Base-by-base conservation (phyloP, 2,113 vertebrate species). In the Phylloscopus trochiloides region DNA sequence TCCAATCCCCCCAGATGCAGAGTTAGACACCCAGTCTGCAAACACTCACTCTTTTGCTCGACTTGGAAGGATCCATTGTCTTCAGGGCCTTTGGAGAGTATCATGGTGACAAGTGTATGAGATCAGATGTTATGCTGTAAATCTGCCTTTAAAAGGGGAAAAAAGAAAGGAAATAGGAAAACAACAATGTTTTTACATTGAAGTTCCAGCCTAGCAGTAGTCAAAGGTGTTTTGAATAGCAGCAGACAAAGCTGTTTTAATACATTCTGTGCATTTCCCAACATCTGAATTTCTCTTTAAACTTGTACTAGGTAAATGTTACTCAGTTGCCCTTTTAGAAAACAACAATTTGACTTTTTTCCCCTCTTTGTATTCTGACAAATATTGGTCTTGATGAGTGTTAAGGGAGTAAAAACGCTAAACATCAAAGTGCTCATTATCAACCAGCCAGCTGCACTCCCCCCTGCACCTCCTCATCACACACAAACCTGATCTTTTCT, bases 401-500 rank as follows among this genome's bases (percentile, higher is more conserved):
- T 87, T 92, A 96, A 96, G 95, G 94, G 95, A 96, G 85, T 77
- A 62, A 91, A 92, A 91, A 24, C 22, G 25, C 89, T 32, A 40
- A 92, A 97, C 96, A 96, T 96, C 96, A 94, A 97, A 96, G 97
- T 78, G 92, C 95, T 97, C 97, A 94, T 97, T 96, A 95, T 95
- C 94, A 97, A 95, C 95, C 94, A 94, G 96, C 94, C 96, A 95
- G 94, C 96, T 93, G 94, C 67, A 81, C 96, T 95, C 94, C 82
- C 86, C 34, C 11, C 81, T 14, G 51, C 68, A 90, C 94, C 97
- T 97, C 84, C 86, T 91, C 91, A 86, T 95, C 95, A 96, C 72
- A 58, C n/a, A 92, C 40, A 96, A 97, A 95, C 97, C 97, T 95
- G 95, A 52, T 94, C 95, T 96, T 95, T 96, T 97, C 97, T 96